Evolutionary conservation across 1,140 invertebrate genomes (phyloP).

Genomic region (Metopolophium dirhodum): DNA sequence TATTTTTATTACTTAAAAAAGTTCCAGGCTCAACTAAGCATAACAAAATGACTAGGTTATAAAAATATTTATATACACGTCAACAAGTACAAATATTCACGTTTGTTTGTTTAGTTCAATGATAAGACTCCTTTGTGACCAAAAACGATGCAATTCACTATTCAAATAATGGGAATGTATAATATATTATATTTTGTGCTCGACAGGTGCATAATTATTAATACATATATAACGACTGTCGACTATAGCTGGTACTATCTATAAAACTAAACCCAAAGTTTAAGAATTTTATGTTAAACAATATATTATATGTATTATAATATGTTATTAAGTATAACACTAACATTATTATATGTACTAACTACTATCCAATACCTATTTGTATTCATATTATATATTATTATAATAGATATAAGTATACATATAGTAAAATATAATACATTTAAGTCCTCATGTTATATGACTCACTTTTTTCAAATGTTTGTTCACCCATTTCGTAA

Average conservation of each 20-base stretch:
- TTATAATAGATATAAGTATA: not conserved
- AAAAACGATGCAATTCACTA: not conserved
- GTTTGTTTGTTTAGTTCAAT: slow-evolving; percentile 1
- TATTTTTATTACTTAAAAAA: not conserved
- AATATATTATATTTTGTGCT: not conserved
- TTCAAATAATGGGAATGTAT: not conserved
- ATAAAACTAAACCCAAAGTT: not conserved
- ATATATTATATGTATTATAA: no score
- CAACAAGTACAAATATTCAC: not conserved
- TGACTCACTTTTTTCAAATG: slow-evolving; percentile 95
- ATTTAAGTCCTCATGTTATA: not conserved
- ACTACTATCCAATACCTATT: not conserved
- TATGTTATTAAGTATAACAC: not conserved
- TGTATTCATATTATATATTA: not conserved
- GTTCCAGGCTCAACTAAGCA: not conserved
- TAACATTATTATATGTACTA: not conserved
- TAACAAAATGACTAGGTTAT: slow-evolving; percentile 11
- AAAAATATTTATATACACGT: slow-evolving; percentile 22
- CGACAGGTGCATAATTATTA: not conserved
- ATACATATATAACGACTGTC: not conserved
- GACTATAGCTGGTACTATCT: not conserved
- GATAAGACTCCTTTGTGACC: slow-evolving; percentile 12
- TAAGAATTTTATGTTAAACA: not conserved
- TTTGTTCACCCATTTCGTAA: slow-evolving; percentile 99
- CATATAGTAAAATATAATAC: not conserved